Conservation (phyloP, 2,113 vertebrate genomes). For the Otolemur garnettii region DNA sequence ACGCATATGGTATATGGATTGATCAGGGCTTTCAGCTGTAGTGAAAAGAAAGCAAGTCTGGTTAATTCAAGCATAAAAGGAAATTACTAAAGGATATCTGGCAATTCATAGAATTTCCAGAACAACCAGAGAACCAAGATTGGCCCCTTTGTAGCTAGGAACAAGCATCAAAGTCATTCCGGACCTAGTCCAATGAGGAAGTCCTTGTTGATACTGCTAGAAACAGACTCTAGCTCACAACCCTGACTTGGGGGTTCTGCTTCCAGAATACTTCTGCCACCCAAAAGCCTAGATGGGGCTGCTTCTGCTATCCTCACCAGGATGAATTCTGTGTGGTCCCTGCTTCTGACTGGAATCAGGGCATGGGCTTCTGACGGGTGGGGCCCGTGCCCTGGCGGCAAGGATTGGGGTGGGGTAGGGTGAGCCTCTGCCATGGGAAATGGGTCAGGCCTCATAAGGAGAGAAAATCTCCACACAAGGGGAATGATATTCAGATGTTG, state of each 20-base stretch:
- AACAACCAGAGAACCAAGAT: neutral
- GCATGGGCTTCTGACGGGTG: neutral
- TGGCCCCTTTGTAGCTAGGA: neutral
- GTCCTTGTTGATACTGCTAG: neutral
- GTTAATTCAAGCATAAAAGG: conserved; percentile 26
- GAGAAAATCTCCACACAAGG: neutral
- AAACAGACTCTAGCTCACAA: neutral
- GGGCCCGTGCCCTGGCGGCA: neutral
- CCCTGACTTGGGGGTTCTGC: neutral
- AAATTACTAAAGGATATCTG: conserved; percentile 4
- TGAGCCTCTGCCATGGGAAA: neutral
- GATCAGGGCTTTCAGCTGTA: neutral
- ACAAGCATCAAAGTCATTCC: neutral
- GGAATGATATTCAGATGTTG: neutral
- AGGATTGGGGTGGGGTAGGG: neutral
- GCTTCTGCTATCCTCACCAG: neutral
- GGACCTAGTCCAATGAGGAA: neutral
- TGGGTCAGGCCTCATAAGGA: neutral
- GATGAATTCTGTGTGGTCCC: too few species aligned
- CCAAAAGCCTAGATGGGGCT: neutral
- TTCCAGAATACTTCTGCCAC: neutral
- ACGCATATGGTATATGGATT: neutral
- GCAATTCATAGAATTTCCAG: neutral
- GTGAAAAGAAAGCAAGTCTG: conserved; percentile 11
- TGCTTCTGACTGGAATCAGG: neutral